Base-by-base conservation (phyloP, 2,797 vertebrate genomes). In the Bufotes viridis region DNA sequence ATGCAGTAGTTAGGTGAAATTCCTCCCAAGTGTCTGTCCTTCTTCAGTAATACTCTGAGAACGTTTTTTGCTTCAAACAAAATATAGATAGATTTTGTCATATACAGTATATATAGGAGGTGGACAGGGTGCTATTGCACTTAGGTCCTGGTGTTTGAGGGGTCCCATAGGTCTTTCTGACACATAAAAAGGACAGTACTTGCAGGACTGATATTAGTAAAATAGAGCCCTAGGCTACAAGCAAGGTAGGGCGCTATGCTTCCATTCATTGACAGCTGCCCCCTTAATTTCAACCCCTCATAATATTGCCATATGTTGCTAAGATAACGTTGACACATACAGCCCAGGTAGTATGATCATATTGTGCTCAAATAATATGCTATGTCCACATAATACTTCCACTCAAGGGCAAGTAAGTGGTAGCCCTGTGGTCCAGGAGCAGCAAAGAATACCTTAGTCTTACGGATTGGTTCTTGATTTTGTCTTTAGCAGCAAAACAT, bases 1-100 rank as follows among this genome's bases (percentile, higher is more conserved):
- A 18, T 20, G 14, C 60, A 85, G 84, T 51, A 55, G 15, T 67
- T 49, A 78, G 84, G 74, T 85, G 74, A 78, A 24, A 85, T 78
- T 78, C 84, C 49, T 65, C 24, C 57, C n/a, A 53, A 67, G 60
- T 42, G 13, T 81, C 58, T 81, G 58, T 61, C 18, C n/a, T 49
- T 10, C 14, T 17, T 63, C 79, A 63, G 29, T 81, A n/a, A 20
- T 42, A 60, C 22, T 61, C 17, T 61, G 58, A 42, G 42, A 58
- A 60, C 13, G 61, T 10, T 6, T 10, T 26, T 17, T 29, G 24
- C n/a, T 58, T 15, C 34, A 60, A 13, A 17, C n/a, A 60, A 60
- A 58, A 58, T 58, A 8, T 20, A 74, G 49, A 8, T 74, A 12
- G 42, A 42, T 42, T 42, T 49, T 51, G n/a, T 14, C 11, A 53